phyloP scores from a whole-genome alignment of 2,113 vertebrate genomes.

The Strigops habroptila region DNA sequence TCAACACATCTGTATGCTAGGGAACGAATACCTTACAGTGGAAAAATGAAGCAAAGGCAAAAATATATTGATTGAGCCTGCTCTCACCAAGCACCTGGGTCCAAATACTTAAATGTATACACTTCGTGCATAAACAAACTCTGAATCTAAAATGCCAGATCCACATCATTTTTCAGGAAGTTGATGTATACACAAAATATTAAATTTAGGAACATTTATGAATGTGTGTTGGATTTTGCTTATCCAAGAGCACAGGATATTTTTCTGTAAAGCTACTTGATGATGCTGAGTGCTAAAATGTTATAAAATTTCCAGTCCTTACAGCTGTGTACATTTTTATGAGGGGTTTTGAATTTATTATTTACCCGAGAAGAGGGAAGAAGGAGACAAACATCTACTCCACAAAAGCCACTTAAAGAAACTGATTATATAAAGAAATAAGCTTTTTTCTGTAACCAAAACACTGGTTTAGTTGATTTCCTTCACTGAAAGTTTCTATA shows the following conservation, averaged over 20 bases:
- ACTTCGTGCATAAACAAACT: background rate
- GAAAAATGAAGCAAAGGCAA: background rate
- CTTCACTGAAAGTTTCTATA: background rate
- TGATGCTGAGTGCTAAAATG: background rate
- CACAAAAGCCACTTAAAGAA: background rate
- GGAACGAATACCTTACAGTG: background rate
- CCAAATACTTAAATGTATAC: background rate
- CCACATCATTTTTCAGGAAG: background rate
- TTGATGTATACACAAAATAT: background rate
- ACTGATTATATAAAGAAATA: background rate
- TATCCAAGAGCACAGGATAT: background rate
- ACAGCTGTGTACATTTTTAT: background rate
- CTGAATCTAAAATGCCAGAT: background rate
- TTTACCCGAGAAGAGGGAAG: background rate
- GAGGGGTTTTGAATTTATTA: background rate
- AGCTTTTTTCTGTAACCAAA: background rate
- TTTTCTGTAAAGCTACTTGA: slow-evolving; percentile 5
- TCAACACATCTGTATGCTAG: background rate
- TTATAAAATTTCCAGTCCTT: background rate
- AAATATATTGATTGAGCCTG: background rate
- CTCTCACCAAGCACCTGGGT: background rate
- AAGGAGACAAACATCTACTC: background rate
- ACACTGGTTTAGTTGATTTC: background rate
- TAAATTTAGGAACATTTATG: background rate
- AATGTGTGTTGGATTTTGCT: background rate